Conservation (phyloP, 2,113 vertebrate genomes). For the Pteronura brasiliensis region DNA sequence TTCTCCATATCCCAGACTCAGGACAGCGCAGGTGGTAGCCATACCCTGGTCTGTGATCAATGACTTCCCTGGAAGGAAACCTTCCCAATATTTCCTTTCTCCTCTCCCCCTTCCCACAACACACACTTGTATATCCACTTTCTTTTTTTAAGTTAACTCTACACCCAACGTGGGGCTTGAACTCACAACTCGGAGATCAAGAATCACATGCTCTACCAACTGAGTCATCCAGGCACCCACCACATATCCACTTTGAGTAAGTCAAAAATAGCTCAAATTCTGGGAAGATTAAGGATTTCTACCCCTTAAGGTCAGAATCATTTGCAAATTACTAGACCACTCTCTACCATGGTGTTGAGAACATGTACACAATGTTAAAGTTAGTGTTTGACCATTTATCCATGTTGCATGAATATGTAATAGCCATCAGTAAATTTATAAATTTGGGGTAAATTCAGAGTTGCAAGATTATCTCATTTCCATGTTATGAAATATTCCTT, state of each 20-base stretch:
- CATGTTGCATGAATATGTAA: background rate
- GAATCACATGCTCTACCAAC: background rate
- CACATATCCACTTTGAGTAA: background rate
- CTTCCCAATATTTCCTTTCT: background rate
- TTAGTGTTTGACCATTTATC: background rate
- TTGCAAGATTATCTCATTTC: background rate
- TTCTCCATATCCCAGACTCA: background rate
- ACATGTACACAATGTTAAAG: background rate
- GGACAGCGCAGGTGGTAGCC: background rate
- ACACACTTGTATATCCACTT: background rate
- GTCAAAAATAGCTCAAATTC: background rate
- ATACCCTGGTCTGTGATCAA: background rate
- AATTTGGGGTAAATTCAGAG: background rate
- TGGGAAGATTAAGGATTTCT: background rate
- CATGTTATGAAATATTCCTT: background rate
- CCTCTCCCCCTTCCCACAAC: background rate
- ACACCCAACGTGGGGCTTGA: background rate
- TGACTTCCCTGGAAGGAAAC: background rate
- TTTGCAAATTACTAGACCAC: background rate
- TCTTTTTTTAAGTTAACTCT: background rate
- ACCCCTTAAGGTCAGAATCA: background rate
- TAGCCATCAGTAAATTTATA: background rate
- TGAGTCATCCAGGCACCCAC: background rate
- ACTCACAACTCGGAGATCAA: background rate
- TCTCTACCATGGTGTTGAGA: background rate